phyloP scores from a whole-genome alignment of 2,797 vertebrate genomes.

The Takifugu rubripes region DNA sequence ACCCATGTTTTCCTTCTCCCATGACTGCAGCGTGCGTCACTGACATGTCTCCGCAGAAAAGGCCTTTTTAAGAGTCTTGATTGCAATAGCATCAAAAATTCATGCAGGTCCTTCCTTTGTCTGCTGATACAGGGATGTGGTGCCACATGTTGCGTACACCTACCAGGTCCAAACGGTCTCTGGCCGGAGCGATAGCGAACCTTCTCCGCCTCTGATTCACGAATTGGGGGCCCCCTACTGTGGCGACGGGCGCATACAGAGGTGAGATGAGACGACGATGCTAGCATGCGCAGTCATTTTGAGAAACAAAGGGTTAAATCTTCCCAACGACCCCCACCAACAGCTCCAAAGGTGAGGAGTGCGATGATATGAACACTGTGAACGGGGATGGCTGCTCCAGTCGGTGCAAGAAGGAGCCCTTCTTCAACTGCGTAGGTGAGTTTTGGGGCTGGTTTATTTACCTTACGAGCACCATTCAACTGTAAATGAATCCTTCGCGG shows the following conservation, averaged over 20 bases:
- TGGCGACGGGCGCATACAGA: constrained; percentile 93
- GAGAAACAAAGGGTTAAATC: background rate
- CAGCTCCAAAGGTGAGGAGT: constrained; percentile 90
- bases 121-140: constrained; percentile 79
- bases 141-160: constrained; percentile 74
- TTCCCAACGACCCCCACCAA: constrained; percentile 29
- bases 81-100: background rate
- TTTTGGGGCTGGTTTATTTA: constrained; percentile 14
- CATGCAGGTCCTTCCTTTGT: background rate
- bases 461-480: background rate
- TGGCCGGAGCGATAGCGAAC: constrained; percentile 81
- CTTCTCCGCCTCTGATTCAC: constrained; percentile 83
- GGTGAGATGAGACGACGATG: constrained; percentile 65
- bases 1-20: background rate
- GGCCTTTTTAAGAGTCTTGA: background rate
- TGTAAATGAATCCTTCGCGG: no score
- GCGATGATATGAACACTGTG: constrained; percentile 93
- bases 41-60: background rate
- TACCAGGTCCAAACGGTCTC: constrained; percentile 87
- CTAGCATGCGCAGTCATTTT: background rate
- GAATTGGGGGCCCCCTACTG: constrained; percentile 88
- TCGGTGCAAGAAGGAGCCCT: constrained; percentile 88
- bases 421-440: constrained; percentile 96
- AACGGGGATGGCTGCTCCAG: constrained; percentile 95
- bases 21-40: background rate